Evolutionary conservation across 1,140 invertebrate genomes (phyloP), one percentile per base, ranked within the genome.

Genomic region (Nautilus pompilius): DNA sequence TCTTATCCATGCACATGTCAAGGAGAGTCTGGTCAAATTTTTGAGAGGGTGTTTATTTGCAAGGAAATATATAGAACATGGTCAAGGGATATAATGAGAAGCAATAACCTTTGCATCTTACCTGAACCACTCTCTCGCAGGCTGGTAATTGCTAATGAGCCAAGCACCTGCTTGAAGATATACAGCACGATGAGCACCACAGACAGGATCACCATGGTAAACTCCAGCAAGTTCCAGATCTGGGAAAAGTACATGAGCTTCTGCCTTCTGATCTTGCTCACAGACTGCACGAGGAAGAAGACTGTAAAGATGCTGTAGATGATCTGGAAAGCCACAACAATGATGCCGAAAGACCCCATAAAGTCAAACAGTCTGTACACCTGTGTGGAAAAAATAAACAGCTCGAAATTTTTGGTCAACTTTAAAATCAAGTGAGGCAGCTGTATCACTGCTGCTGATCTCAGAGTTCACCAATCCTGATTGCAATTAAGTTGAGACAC

Each of bases 211-310:
- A 84, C 72, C 10, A 84, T 78, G 20, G 74, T 67, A 57, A 85
- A 78, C 65, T 85, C 84, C 33, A 84, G 70, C 32, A 81, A 69
- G 60, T 84, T 84, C 84, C 85, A 86, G 72, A 85, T 85, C 29
- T 75, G 73, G 15, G 74, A 74, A 63, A 86, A 84, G 69, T 86
- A 86, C 24, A 73, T 71, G 48, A 68, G 65, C 51, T 76, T 79
- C 60, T 84, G 66, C 45, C 80, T 74, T 57, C 69, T 75, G 2
- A 83, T 58, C 59, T 76, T 74, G 32, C 66, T 73, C 29, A 79
- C 65, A 53, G 74, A 79, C 15, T 70, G 73, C 8, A 77, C 55
- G 46, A 82, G 72, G 70, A 82, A 83, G 65, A 78, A 80, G 53
- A 83, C 26, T 1, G 75, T 75, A 67, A 80, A 81, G 28, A 67